phyloP scores from a whole-genome alignment of 2,888 invertebrate genomes.

The Digitonthophagus gazella region DNA sequence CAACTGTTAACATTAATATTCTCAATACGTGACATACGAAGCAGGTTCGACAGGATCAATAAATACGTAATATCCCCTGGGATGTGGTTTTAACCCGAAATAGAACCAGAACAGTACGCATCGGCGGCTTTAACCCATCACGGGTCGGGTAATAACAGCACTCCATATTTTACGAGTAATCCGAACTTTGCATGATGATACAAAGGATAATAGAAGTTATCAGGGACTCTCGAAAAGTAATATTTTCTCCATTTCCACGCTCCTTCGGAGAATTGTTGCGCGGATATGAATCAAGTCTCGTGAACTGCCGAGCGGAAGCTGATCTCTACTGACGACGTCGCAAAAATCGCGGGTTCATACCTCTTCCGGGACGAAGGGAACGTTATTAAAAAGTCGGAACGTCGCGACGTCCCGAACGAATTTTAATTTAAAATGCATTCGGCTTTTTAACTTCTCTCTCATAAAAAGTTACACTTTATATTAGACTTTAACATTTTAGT shows the following conservation, averaged over 20 bases:
- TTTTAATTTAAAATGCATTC: background rate
- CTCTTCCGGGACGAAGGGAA: background rate
- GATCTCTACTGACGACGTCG: background rate
- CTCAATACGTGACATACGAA: background rate
- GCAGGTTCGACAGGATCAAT: background rate
- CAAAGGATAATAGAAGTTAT: too few species aligned
- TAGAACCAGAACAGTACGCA: background rate
- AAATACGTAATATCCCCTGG: background rate
- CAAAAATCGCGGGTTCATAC: background rate
- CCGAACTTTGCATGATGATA: background rate
- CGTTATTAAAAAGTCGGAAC: background rate
- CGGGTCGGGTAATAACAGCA: background rate
- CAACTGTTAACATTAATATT: background rate
- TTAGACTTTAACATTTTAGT: too few species aligned
- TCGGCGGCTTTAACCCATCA: background rate
- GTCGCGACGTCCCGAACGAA: background rate
- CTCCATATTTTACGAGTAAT: background rate
- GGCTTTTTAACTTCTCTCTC: too few species aligned
- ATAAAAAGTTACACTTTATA: too few species aligned
- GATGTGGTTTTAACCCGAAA: background rate
- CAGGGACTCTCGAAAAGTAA: background rate
- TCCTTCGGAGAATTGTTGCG: background rate
- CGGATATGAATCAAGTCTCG: background rate
- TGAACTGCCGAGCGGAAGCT: background rate
- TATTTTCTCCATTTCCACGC: background rate